Conservation (phyloP, 2,797 vertebrate genomes). For the Podarcis lilfordi region DNA sequence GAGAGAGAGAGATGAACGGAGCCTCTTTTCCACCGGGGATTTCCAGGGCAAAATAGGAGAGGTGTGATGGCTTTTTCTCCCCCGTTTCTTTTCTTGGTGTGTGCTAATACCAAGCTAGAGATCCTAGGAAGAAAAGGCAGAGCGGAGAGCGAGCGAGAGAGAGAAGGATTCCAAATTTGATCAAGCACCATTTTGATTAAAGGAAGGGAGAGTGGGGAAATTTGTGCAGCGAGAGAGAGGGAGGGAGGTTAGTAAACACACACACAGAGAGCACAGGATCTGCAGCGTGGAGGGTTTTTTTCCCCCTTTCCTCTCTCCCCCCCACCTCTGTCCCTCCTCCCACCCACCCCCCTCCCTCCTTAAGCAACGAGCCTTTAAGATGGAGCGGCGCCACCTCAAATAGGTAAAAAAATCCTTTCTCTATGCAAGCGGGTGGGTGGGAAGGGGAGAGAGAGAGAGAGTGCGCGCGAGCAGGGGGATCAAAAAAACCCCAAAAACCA, state of each 20-base stretch:
- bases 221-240: background rate
- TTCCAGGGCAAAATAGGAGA: background rate
- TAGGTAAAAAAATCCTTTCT: conserved; percentile 53
- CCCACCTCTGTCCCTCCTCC: background rate
- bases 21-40: background rate
- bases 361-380: conserved; percentile 44
- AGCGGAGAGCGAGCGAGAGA: background rate
- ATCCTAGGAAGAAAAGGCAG: background rate
- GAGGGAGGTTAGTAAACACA: background rate
- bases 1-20: fast-evolving
- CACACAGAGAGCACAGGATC: conserved; percentile 28
- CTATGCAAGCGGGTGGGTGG: background rate
- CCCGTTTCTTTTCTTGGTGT: background rate
- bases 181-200: conserved; percentile 13
- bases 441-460: background rate
- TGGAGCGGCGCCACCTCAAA: conserved; percentile 53
- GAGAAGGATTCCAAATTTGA: background rate
- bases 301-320: background rate
- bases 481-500: background rate
- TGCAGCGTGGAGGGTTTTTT: conserved; percentile 14
- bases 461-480: background rate
- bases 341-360: background rate
- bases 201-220: background rate
- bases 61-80: background rate
- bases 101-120: background rate